A percentile compares a stretch with the other conserved stretches of the same genome.
Evolutionary conservation across 2,888 invertebrate genomes (phyloP).

Genomic region (Suillia variegata): DNA sequence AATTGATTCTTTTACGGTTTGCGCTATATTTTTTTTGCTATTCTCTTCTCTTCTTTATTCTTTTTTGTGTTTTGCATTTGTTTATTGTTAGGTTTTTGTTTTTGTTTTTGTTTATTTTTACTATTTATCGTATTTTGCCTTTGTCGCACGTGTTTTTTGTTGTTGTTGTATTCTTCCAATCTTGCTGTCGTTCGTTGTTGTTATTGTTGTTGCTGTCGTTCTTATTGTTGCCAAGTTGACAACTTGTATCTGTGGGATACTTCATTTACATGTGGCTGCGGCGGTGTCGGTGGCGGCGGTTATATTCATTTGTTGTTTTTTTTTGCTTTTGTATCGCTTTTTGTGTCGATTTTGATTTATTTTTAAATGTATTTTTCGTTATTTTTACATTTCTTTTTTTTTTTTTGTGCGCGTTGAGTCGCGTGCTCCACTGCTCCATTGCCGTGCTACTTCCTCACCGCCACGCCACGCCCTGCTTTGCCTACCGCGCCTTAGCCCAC

Average conservation of each 20-base stretch:
- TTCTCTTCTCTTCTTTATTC: not conserved
- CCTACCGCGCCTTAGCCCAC: not conserved
- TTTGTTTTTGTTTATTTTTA: too few species aligned
- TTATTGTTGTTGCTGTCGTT: not conserved
- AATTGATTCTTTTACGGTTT: not conserved
- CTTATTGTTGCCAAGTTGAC: not conserved
- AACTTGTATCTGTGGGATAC: constrained; percentile 3
- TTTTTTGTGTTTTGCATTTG: too few species aligned
- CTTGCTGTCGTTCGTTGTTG: not conserved
- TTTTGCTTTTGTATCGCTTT: not conserved
- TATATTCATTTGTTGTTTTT: not conserved
- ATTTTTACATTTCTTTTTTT: not conserved
- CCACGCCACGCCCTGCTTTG: not conserved
- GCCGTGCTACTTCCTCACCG: not conserved
- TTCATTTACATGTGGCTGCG: too few species aligned
- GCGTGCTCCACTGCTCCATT: constrained; percentile 3
- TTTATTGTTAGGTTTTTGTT: too few species aligned
- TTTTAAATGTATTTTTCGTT: not conserved
- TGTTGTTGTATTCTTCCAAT: not conserved
- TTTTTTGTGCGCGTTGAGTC: not conserved
- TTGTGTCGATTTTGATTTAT: not conserved
- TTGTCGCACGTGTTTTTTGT: not conserved
- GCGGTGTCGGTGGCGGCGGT: too few species aligned
- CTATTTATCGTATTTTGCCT: too few species aligned
- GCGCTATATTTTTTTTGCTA: not conserved